phyloP scores from a whole-genome alignment of 2,797 vertebrate species.

The Tapirus indicus region DNA sequence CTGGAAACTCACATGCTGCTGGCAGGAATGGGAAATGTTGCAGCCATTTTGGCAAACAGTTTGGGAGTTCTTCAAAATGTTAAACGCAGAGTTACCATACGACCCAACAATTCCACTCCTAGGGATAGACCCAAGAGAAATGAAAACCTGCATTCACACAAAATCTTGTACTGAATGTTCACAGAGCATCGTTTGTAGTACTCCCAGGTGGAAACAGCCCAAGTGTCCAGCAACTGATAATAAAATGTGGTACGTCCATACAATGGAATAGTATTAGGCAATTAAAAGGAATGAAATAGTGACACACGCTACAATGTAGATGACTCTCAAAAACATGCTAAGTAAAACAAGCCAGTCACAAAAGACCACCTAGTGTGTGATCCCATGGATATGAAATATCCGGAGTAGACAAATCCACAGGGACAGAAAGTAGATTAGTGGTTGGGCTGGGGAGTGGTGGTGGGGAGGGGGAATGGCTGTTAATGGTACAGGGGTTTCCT shows the following conservation, averaged over 20 bases:
- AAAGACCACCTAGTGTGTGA: accelerated
- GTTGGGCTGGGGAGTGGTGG: accelerated
- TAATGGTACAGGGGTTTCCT: background rate
- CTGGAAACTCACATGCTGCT: accelerated
- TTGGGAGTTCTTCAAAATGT: background rate
- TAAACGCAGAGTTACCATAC: accelerated
- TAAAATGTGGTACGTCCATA: accelerated
- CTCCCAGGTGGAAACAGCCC: too few species aligned
- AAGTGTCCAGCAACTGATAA: accelerated
- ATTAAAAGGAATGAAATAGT: accelerated
- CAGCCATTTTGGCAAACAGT: background rate
- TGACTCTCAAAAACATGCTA: accelerated
- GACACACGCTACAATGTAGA: accelerated
- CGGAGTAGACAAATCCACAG: background rate
- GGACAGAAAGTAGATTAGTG: background rate
- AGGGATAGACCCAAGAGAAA: too few species aligned
- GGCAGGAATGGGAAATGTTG: background rate
- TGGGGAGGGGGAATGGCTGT: background rate
- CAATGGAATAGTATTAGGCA: accelerated
- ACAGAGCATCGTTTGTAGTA: accelerated
- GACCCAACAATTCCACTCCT: accelerated
- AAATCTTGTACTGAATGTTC: accelerated
- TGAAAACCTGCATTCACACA: accelerated
- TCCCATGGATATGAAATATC: accelerated
- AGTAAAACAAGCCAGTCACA: background rate